A percentile compares a stretch with the other conserved stretches of the same genome.
phyloP scores from a whole-genome alignment of 2,797 vertebrate genomes.

The Hirundo rustica region DNA sequence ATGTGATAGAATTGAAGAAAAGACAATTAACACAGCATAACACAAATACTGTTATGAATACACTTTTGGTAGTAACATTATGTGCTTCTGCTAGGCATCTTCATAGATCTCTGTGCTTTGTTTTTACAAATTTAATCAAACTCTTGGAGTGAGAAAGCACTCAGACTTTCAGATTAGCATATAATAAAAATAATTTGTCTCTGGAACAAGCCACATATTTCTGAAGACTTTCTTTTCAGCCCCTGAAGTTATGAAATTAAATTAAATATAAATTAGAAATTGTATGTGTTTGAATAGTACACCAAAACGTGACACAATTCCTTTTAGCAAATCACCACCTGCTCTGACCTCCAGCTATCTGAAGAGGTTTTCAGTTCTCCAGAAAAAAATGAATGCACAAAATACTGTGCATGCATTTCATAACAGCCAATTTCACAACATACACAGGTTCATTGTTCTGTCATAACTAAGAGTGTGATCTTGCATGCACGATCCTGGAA shows the following conservation, averaged over 20 bases:
- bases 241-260: background rate
- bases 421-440: background rate
- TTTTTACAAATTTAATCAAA: background rate
- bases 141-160: background rate
- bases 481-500: background rate
- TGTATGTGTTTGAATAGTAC: background rate
- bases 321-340: background rate
- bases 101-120: background rate
- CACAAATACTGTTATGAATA: background rate
- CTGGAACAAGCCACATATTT: background rate
- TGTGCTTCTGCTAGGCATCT: background rate
- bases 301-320: background rate
- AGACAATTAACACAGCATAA: background rate
- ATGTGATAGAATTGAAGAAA: background rate
- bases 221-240: background rate
- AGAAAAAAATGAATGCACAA: background rate
- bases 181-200: background rate
- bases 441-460: background rate
- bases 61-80: background rate
- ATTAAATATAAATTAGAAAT: background rate
- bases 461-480: background rate
- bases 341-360: background rate
- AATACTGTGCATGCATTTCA: background rate
- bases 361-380: background rate
- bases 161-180: background rate